Conservation (phyloP, 1,140 invertebrate genomes). For the Drosophila burlai region DNA sequence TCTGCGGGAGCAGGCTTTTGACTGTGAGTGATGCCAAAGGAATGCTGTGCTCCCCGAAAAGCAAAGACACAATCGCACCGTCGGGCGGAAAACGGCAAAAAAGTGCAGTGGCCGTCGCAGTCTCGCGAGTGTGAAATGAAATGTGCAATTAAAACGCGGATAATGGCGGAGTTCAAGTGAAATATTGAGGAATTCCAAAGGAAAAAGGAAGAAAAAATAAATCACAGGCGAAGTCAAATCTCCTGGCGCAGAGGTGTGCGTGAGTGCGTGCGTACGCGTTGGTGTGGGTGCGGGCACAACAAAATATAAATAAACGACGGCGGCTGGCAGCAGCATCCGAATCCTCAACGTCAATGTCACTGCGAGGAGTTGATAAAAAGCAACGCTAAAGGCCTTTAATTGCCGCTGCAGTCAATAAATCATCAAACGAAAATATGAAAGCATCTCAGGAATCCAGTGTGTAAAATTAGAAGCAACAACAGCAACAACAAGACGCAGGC, state of each 20-base stretch:
- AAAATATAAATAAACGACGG: constrained; percentile 77
- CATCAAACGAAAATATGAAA: constrained; percentile 83
- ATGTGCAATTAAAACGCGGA: constrained; percentile 36
- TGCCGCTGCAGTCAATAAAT: constrained; percentile 81
- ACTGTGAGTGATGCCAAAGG: constrained; percentile 40
- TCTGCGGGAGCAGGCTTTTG: constrained; percentile 40
- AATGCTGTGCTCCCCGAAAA: constrained; percentile 39
- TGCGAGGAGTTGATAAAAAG: constrained; percentile 80
- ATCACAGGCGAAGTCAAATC: constrained; percentile 13
- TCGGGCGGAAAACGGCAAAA: constrained; percentile 17
- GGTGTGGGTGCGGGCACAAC: constrained; percentile 61
- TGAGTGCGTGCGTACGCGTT: constrained; percentile 22
- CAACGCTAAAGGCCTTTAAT: constrained; percentile 79
- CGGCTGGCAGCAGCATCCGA: constrained; percentile 5
- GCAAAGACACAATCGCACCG: constrained; percentile 18
- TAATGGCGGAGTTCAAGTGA: constrained; percentile 42
- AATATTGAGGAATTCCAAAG: constrained; percentile 18
- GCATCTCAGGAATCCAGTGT: constrained; percentile 73
- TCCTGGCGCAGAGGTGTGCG: constrained; percentile 39
- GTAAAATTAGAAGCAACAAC: constrained; percentile 75
- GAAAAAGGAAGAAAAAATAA: constrained; percentile 31
- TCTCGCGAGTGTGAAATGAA: constrained; percentile 19
- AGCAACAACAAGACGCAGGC: constrained; percentile 8
- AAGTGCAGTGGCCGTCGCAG: constrained; percentile 25
- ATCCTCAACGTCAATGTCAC: constrained; percentile 68